Conservation (phyloP, 2,113 vertebrate genomes). For the Grammomys dolichurus region DNA sequence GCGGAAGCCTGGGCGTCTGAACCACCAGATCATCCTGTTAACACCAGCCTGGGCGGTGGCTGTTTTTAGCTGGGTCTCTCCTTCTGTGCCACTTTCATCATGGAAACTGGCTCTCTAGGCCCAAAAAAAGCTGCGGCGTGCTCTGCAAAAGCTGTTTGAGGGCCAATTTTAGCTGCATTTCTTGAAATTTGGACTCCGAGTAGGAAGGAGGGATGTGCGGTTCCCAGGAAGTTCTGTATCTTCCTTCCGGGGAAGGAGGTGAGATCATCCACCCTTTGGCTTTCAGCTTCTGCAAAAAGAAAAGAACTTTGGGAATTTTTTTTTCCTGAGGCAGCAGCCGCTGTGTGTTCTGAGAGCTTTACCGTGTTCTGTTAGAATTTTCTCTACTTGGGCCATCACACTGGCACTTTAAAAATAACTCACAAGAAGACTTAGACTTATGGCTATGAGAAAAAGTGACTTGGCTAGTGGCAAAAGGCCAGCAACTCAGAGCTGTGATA, state of each 20-base stretch:
- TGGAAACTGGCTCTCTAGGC: constrained; percentile 74
- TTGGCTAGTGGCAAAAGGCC: background rate
- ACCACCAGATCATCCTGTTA: constrained; percentile 62
- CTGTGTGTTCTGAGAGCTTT: background rate
- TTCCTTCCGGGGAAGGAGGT: constrained; percentile 20
- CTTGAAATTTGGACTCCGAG: constrained; percentile 69
- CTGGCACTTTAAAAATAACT: background rate
- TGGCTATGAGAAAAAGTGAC: background rate
- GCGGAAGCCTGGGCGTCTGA: constrained; percentile 24
- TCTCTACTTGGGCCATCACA: background rate
- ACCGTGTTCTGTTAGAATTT: background rate
- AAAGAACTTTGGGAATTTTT: background rate
- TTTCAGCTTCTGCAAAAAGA: background rate
- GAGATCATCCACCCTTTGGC: background rate
- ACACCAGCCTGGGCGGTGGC: constrained; percentile 76
- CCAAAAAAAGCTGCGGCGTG: constrained; percentile 79
- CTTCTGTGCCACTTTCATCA: constrained; percentile 82
- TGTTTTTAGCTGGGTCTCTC: constrained; percentile 83
- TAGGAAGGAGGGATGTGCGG: constrained; percentile 34
- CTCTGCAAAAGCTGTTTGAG: constrained; percentile 79
- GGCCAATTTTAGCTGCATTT: constrained; percentile 79
- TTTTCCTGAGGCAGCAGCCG: background rate
- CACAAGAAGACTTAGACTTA: background rate
- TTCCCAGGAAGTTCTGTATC: constrained; percentile 65
- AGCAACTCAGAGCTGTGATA: background rate